Conservation (phyloP, 2,888 invertebrate species). For the Clusia tigrina region DNA sequence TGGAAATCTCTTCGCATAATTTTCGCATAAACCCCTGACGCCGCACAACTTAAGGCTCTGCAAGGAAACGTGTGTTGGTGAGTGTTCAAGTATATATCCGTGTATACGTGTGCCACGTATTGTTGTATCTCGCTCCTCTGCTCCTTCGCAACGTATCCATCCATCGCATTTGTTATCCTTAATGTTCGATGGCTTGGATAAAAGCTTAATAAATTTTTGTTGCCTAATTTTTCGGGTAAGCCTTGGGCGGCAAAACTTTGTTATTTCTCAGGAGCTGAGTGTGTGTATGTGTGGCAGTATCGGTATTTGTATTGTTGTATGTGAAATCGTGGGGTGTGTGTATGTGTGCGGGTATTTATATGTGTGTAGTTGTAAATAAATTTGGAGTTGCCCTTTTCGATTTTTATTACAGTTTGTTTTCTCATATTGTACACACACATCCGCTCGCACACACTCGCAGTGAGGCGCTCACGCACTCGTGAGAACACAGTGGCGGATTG, state of each 20-base stretch:
- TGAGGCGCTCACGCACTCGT: background rate
- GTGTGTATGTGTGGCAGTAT: slow-evolving; percentile 4
- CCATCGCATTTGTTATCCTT: background rate
- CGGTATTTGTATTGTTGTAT: background rate
- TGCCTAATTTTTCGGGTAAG: slow-evolving; percentile 5
- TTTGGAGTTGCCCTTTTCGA: slow-evolving; percentile 19
- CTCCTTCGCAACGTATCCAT: background rate
- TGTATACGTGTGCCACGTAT: background rate
- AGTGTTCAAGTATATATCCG: background rate
- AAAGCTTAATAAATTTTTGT: slow-evolving; percentile 13
- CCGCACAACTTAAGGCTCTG: background rate
- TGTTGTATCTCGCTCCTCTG: background rate
- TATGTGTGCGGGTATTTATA: background rate
- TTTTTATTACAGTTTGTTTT: slow-evolving; percentile 21
- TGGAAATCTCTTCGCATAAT: slow-evolving; percentile 20
- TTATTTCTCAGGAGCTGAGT: background rate
- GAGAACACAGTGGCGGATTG: no score
- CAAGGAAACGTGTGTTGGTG: background rate
- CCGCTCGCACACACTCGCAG: background rate
- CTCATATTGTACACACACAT: slow-evolving; percentile 4
- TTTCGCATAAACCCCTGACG: slow-evolving; percentile 23
- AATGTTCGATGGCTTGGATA: slow-evolving; percentile 15
- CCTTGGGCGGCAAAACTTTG: background rate
- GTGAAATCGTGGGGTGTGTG: background rate
- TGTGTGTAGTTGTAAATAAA: slow-evolving; percentile 17